A percentile compares a stretch with the other conserved stretches of the same genome.
Evolutionary conservation across 1,140 invertebrate genomes (phyloP).

Genomic region (Ylistrum balloti): DNA sequence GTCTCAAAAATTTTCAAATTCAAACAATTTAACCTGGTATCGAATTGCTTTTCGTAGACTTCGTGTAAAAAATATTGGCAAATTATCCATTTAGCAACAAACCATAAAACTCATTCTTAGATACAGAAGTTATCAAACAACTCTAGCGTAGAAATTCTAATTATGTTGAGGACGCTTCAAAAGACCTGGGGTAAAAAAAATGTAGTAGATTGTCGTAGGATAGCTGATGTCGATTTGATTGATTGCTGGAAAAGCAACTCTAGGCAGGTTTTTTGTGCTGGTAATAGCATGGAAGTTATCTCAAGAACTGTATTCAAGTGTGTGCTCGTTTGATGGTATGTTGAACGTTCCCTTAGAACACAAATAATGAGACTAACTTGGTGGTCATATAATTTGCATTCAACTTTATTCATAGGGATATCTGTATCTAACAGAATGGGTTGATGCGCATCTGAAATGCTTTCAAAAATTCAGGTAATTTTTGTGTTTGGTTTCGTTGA

Average conservation of each 20-base stretch:
- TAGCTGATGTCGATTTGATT: constrained; percentile 34
- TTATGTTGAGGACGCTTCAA: not conserved
- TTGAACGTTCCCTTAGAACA: not conserved
- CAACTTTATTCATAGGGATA: constrained; percentile 24
- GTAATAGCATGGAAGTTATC: constrained; percentile 26
- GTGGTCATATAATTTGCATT: constrained; percentile 13
- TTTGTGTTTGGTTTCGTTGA: constrained; percentile 25
- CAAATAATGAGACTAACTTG: not conserved
- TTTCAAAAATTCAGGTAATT: not conserved
- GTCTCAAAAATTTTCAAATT: not conserved
- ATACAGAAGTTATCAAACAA: constrained; percentile 23
- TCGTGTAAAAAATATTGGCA: not conserved
- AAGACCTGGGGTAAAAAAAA: constrained; percentile 2
- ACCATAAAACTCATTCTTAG: constrained; percentile 25
- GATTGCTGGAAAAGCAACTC: not conserved
- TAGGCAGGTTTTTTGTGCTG: not conserved
- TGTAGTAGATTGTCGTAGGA: not conserved
- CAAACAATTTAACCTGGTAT: constrained; percentile 1
- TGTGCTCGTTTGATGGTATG: not conserved
- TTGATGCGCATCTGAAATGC: constrained; percentile 24
- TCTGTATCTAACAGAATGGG: not conserved
- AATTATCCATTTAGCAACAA: not conserved
- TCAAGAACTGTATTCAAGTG: not conserved
- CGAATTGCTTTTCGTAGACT: not conserved
- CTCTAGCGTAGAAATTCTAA: constrained; percentile 34